phyloP scores from a whole-genome alignment of 2,888 invertebrate species.

The Acleris laterana region DNA sequence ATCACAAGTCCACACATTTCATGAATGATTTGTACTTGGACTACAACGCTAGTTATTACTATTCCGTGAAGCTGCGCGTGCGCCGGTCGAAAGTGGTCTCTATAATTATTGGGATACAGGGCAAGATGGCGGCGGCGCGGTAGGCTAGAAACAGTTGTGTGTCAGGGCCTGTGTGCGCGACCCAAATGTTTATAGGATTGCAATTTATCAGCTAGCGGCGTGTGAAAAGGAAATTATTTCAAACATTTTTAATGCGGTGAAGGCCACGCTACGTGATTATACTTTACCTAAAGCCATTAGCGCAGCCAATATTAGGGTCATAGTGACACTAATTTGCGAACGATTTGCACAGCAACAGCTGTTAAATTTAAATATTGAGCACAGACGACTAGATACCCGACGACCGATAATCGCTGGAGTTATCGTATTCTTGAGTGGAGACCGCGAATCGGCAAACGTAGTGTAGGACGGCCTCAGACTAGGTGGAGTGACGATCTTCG shows the following conservation, averaged over 20 bases:
- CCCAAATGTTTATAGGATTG: constrained; percentile 47
- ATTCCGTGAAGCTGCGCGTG: constrained; percentile 37
- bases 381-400: too few species aligned
- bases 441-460: too few species aligned
- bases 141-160: constrained; percentile 51
- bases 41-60: constrained; percentile 53
- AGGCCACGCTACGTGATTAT: not conserved
- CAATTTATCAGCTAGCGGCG: constrained; percentile 27
- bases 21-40: constrained; percentile 71
- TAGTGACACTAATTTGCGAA: too few species aligned
- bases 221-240: not conserved
- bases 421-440: too few species aligned
- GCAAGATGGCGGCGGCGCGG: constrained; percentile 4
- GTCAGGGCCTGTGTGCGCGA: constrained; percentile 55
- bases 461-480: too few species aligned
- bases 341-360: too few species aligned
- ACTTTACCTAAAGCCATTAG: too few species aligned
- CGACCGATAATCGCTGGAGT: too few species aligned
- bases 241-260: not conserved
- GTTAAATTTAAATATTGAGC: too few species aligned
- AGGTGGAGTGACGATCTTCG: too few species aligned
- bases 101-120: constrained; percentile 7
- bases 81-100: constrained; percentile 34
- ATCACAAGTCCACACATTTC: constrained; percentile 57
- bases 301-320: too few species aligned